Percentiles rank a stretch among this genome's conserved stretches.
These are phyloP conservation scores for Dendroctonus ponderosae DNA, from an alignment of 1,140 invertebrate genomes.

Conservation along the genomic window DNA sequence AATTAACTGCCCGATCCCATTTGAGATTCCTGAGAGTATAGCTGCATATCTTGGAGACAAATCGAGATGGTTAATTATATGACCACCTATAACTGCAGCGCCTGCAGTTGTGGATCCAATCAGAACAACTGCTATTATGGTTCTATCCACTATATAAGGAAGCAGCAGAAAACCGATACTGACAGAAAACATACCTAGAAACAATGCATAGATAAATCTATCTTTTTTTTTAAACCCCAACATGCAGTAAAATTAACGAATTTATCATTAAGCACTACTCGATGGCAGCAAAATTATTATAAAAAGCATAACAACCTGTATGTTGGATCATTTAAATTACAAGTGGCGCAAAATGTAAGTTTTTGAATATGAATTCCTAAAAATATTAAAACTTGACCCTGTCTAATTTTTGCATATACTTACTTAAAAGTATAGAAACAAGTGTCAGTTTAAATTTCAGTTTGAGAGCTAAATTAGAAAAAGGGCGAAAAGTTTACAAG, in stretches of 20 bases:
- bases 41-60: slow-evolving; percentile 70
- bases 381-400: too few relatives aligned
- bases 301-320: too few relatives aligned
- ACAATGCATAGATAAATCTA: too few relatives aligned
- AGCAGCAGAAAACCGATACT: slow-evolving; percentile 58
- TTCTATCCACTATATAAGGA: slow-evolving; percentile 57
- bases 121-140: slow-evolving; percentile 57
- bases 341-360: too few relatives aligned
- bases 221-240: background rate
- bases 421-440: too few relatives aligned
- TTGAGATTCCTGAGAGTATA: slow-evolving; percentile 72
- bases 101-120: slow-evolving; percentile 71
- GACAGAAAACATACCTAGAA: slow-evolving; percentile 58
- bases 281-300: too few relatives aligned
- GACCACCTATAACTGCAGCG: slow-evolving; percentile 71
- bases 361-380: too few relatives aligned
- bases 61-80: slow-evolving; percentile 66
- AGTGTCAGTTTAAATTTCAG: too few relatives aligned
- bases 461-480: too few relatives aligned
- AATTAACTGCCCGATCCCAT: slow-evolving; percentile 68
- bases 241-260: background rate
- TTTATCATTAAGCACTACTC: background rate
- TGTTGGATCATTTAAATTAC: too few relatives aligned
- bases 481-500: too few relatives aligned
- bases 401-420: too few relatives aligned